A percentile compares a stretch with the other conserved stretches of the same genome.
These are phyloP conservation scores for Ectropis crepuscularia DNA, from an alignment of 2,888 invertebrate genomes.

Conservation along the genomic window DNA sequence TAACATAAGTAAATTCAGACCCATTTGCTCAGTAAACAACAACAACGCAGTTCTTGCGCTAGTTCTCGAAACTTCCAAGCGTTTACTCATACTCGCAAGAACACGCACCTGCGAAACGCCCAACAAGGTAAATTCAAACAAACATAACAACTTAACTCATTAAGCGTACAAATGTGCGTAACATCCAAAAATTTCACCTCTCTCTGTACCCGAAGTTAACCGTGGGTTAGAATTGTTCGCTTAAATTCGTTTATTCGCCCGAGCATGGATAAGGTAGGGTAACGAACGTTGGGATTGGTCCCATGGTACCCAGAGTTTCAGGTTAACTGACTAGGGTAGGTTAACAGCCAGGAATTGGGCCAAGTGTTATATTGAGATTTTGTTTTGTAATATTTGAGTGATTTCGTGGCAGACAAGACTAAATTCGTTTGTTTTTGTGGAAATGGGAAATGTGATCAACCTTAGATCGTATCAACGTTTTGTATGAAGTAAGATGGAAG, in stretches of 20 bases:
- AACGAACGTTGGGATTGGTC: slow-evolving; percentile 73
- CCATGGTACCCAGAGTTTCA: slow-evolving; percentile 68
- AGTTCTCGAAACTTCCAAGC: slow-evolving; percentile 14
- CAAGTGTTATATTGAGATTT: slow-evolving; percentile 58
- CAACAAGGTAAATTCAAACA: slow-evolving; percentile 54
- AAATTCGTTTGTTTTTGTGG: not conserved
- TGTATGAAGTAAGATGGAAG: too few species aligned
- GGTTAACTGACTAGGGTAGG: slow-evolving; percentile 62
- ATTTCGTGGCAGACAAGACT: not conserved
- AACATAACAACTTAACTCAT: slow-evolving; percentile 61
- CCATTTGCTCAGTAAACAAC: not conserved
- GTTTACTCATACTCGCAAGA: slow-evolving; percentile 26
- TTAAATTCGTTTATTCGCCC: slow-evolving; percentile 78
- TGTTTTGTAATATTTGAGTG: slow-evolving; percentile 33
- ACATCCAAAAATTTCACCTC: slow-evolving; percentile 60
- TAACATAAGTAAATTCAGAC: not conserved
- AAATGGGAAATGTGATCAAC: too few species aligned
- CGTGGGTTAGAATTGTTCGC: slow-evolving; percentile 77
- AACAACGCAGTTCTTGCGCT: not conserved
- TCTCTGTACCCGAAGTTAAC: slow-evolving; percentile 60
- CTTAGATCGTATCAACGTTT: too few species aligned
- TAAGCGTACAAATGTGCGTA: slow-evolving; percentile 49
- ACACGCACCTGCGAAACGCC: slow-evolving; percentile 33
- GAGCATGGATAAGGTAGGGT: slow-evolving; percentile 57
- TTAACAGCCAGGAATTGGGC: slow-evolving; percentile 65